These are phyloP conservation scores for Ips nitidus DNA, from an alignment of 1,140 invertebrate species.

Conservation along the genomic window DNA sequence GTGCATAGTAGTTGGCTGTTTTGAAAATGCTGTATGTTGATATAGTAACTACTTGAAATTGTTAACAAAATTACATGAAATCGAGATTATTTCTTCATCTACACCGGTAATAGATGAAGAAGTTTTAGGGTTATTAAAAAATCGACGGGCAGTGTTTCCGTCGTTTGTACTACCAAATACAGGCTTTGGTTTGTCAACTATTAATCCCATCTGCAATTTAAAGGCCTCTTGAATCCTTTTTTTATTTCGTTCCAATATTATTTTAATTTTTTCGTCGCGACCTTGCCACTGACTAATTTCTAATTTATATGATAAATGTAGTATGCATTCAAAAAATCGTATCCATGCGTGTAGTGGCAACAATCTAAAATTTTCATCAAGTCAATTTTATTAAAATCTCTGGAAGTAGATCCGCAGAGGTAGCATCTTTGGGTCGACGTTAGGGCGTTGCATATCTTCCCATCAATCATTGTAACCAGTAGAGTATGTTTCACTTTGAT, in stretches of 20 bases:
- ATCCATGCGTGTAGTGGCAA: slow-evolving; percentile 31
- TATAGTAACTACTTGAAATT: slow-evolving; percentile 13
- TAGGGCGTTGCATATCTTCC: slow-evolving; percentile 46
- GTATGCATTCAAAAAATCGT: slow-evolving; percentile 25
- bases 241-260: slow-evolving; percentile 9
- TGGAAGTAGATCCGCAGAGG: slow-evolving; percentile 41
- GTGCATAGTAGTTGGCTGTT: slow-evolving; percentile 40
- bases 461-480: slow-evolving; percentile 47
- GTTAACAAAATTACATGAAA: slow-evolving; percentile 29
- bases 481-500: slow-evolving; percentile 33
- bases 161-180: slow-evolving; percentile 50
- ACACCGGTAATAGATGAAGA: slow-evolving; percentile 22
- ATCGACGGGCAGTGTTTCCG: slow-evolving; percentile 48
- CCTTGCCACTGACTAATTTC: slow-evolving; percentile 26
- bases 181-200: slow-evolving; percentile 6
- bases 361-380: slow-evolving; percentile 11
- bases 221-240: slow-evolving; percentile 23
- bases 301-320: slow-evolving; percentile 32
- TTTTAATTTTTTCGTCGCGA: slow-evolving; percentile 1
- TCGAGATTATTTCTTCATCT: slow-evolving; percentile 23
- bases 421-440: slow-evolving; percentile 39
- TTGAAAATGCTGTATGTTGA: slow-evolving; percentile 19
- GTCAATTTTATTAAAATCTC: slow-evolving; percentile 40
- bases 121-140: slow-evolving; percentile 14
- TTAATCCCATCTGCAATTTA: slow-evolving; percentile 40